Percentiles rank a stretch among this genome's conserved stretches.
Evolutionary conservation across 2,888 invertebrate genomes (phyloP).

Genomic region (Scrobipalpa costella): DNA sequence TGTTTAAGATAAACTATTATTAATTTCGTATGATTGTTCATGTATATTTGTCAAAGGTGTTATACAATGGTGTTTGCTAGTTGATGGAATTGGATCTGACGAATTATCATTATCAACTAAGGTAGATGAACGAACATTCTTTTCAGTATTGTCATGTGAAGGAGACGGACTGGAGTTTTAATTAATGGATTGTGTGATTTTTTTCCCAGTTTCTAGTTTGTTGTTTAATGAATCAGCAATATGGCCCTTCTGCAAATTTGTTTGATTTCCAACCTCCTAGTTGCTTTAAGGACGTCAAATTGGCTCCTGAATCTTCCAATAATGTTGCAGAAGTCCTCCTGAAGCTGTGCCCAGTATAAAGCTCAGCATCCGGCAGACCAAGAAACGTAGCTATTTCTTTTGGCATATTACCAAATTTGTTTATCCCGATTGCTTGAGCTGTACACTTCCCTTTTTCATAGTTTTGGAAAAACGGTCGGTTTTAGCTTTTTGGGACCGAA

Average conservation of each 20-base stretch:
- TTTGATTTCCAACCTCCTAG: conserved; percentile 33
- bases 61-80: conserved; percentile 18
- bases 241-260: conserved; percentile 32
- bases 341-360: no score
- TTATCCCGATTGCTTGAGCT: conserved; percentile 23
- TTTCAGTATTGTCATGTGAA: conserved; percentile 10
- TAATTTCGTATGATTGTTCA: conserved; percentile 24
- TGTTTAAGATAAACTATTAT: conserved; percentile 21
- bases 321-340: conserved; percentile 23
- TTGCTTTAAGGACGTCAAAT: conserved; percentile 30
- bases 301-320: conserved; percentile 29
- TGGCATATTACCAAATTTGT: conserved; percentile 27
- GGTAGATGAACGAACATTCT: conserved; percentile 12
- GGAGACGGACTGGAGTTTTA: conserved; percentile 12
- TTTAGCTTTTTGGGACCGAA: conserved; percentile 24
- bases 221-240: conserved; percentile 17
- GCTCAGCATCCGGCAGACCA: no score
- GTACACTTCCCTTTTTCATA: conserved; percentile 26
- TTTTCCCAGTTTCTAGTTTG: conserved; percentile 24
- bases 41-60: conserved; percentile 20
- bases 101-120: conserved; percentile 12
- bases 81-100: conserved; percentile 20
- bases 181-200: conserved; percentile 22
- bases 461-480: conserved; percentile 17
- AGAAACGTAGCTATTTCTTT: conserved; percentile 34